Evolutionary conservation across 2,113 vertebrate genomes (phyloP).

Genomic region (Nyctereutes procyonoides): DNA sequence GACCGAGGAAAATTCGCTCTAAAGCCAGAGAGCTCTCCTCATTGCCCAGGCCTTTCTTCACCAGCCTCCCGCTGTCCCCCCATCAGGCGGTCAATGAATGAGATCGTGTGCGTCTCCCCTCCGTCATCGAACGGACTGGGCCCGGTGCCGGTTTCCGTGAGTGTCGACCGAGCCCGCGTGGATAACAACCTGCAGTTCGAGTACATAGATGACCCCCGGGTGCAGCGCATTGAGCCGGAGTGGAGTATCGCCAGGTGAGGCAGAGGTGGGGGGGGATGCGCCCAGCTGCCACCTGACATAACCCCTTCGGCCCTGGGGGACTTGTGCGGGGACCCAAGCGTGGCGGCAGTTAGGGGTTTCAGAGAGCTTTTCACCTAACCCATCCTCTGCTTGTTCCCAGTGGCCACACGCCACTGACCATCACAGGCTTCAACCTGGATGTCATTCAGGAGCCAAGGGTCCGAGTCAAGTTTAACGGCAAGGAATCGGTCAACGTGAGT

Average conservation of each 20-base stretch:
- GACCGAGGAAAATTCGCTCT: neutral
- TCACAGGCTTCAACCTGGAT: constrained; percentile 97
- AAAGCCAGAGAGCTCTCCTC: neutral
- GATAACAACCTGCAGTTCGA: constrained; percentile 93
- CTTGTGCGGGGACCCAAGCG: neutral
- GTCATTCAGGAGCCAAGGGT: constrained; percentile 97
- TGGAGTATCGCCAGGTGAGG: constrained; percentile 98
- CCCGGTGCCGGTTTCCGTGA: constrained; percentile 92
- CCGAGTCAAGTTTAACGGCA: constrained; percentile 94
- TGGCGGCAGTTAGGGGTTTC: neutral
- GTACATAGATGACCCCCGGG: constrained; percentile 97
- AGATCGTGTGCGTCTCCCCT: constrained; percentile 95
- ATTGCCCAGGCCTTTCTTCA: fast-evolving
- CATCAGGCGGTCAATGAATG: constrained; percentile 92
- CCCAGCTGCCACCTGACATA: neutral
- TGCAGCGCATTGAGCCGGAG: constrained; percentile 95
- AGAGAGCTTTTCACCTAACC: neutral
- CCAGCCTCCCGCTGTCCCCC: neutral
- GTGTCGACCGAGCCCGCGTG: constrained; percentile 94
- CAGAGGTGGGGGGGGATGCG: neutral
- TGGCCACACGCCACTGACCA: constrained; percentile 94
- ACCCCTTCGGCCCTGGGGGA: neutral
- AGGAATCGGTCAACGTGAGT: constrained; percentile 97
- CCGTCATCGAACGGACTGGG: constrained; percentile 93
- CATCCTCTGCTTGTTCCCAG: constrained; percentile 84